Evolutionary conservation across 2,888 invertebrate genomes (phyloP).

Genomic region (Hirtodrosophila cameraria): DNA sequence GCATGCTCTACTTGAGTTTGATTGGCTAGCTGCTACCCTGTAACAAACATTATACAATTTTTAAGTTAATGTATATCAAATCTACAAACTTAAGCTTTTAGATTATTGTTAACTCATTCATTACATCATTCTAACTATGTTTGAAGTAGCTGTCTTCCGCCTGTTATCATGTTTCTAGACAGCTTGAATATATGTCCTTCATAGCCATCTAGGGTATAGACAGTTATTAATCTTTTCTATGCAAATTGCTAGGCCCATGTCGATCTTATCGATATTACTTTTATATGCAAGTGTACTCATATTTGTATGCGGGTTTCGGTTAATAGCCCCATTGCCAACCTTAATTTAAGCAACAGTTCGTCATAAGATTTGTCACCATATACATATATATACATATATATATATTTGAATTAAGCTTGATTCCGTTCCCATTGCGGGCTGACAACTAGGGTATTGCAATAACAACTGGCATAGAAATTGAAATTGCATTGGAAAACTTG

Average conservation of each 20-base stretch:
- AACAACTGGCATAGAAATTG: slow-evolving; percentile 9
- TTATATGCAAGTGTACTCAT: background rate
- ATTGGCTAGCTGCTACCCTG: no score
- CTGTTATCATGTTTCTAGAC: no score
- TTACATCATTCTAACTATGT: no score
- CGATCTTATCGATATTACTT: slow-evolving; percentile 9
- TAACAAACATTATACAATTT: no score
- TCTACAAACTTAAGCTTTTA: no score
- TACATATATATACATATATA: background rate
- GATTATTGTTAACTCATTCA: no score
- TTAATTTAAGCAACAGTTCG: slow-evolving; percentile 10
- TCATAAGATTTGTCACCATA: slow-evolving; percentile 36
- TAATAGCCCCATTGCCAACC: slow-evolving; percentile 10
- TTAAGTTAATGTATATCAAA: no score
- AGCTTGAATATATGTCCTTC: no score
- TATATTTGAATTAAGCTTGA: slow-evolving; percentile 9
- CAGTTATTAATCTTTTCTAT: no score
- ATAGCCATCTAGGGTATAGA: no score
- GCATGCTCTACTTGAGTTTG: no score
- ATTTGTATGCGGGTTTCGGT: slow-evolving; percentile 20
- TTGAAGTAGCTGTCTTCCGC: no score
- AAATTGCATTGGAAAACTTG: slow-evolving; percentile 27
- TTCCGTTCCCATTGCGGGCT: slow-evolving; percentile 3
- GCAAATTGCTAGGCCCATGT: background rate
- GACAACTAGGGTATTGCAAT: slow-evolving; percentile 4